phyloP scores from a whole-genome alignment of 1,140 invertebrate species.

The Macrobrachium nipponense region DNA sequence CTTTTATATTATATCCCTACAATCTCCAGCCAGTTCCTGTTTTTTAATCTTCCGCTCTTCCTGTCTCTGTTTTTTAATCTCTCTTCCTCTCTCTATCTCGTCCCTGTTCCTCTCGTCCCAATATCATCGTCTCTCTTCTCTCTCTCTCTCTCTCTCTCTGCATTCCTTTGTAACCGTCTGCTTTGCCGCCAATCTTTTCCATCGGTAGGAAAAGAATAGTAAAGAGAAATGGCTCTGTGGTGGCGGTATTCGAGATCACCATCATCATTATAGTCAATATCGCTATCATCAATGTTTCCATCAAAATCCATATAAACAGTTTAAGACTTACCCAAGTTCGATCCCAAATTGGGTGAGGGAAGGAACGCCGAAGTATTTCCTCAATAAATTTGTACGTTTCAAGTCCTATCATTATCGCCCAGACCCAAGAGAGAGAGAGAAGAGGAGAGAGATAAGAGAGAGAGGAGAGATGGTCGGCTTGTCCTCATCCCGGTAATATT shows the following conservation, averaged over 20 bases:
- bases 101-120: neutral
- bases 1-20: neutral
- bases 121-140: neutral
- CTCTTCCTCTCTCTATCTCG: neutral
- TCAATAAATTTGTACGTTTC: too few relatives aligned
- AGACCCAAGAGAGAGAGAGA: conserved; percentile 29
- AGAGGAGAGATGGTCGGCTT: neutral
- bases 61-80: neutral
- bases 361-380: too few relatives aligned
- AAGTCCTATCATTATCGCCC: too few relatives aligned
- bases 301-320: neutral
- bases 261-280: neutral
- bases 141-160: conserved; percentile 15
- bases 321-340: neutral
- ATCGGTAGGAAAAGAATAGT: too few relatives aligned
- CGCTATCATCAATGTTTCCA: neutral
- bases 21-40: neutral
- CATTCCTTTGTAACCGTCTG: neutral
- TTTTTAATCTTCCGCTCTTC: neutral
- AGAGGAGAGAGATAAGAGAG: conserved; percentile 25
- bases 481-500: neutral
- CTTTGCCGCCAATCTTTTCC: too few relatives aligned
- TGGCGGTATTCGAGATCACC: neutral
- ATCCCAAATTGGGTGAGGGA: too few relatives aligned
- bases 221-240: too few relatives aligned